Evolutionary conservation across 2,797 vertebrate species (phyloP), one percentile per base, ranked within the genome.

Genomic region (Chlorospingus semifuscus): DNA sequence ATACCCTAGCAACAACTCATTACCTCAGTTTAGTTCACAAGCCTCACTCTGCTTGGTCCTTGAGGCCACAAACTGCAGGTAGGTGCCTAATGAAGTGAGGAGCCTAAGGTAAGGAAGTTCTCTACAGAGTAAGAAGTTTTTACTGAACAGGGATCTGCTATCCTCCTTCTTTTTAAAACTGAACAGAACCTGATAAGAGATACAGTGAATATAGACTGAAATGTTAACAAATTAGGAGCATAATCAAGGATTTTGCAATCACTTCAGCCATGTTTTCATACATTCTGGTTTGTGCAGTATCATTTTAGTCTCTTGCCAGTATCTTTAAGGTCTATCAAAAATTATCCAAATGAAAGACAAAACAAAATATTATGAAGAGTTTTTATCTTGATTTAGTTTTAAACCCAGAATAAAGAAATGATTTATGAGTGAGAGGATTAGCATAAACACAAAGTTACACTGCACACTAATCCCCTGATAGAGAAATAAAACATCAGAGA

Each of bases 371-470:
- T 78, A 57, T 52, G 29, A 72, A 84, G 36, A 14, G 2, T 68
- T 90, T 94, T 90, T 13, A 65, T 95, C 23, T 68, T 65, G 27
- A 37, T 61, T 92, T 89, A 81, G 8, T 81, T 81, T 90, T 87
- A 89, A 93, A 8, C 8, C 27, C 34, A 84, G 46, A 90, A 90
- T 65, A 90, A 91, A 78, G n/a, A 78, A 57, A 61, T 36, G 0
- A 65, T 81, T 92, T 83, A 55, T 82, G 74, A 37, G 11, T 56
- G 69, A 86, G 57, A 71, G 20, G 42, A 90, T 82, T 94, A 87
- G 26, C 59, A 55, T 61, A 64, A 42, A 49, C 14, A 52, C 36
- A 77, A 87, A 66, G 47, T 78, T 84, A 21, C 23, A 32, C 36
- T 32, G 32, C 8, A 10, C 3, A 65, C 6, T 76, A 87, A 83